Conservation (phyloP, 2,888 invertebrate species). For the Acrobasis suavella region DNA sequence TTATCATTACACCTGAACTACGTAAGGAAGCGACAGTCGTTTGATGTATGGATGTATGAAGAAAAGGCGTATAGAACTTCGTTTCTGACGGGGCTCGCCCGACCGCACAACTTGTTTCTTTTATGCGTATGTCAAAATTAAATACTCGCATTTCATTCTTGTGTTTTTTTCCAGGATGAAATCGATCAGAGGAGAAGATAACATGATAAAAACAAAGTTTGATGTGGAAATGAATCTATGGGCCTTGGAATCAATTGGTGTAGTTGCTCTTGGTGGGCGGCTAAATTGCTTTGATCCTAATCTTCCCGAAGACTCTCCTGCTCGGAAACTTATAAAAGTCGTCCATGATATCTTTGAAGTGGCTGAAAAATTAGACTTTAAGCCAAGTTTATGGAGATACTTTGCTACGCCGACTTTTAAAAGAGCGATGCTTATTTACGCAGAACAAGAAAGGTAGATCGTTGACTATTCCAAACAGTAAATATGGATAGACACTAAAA, state of each 20-base stretch:
- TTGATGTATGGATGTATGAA: no score
- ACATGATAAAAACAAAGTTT: slow-evolving; percentile 77
- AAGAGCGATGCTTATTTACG: slow-evolving; percentile 22
- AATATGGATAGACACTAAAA: no score
- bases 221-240: slow-evolving; percentile 73
- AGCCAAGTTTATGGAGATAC: slow-evolving; percentile 21
- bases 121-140: no score
- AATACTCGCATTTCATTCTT: not conserved
- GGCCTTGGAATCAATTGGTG: slow-evolving; percentile 71
- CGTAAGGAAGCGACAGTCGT: no score
- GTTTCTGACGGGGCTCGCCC: no score
- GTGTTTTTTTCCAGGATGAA: slow-evolving; percentile 54
- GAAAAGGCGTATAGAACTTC: not conserved
- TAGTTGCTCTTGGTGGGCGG: slow-evolving; percentile 38
- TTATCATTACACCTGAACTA: no score
- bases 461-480: no score
- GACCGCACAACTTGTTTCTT: no score
- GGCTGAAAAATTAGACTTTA: slow-evolving; percentile 21
- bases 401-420: slow-evolving; percentile 20
- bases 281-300: slow-evolving; percentile 33
- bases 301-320: slow-evolving; percentile 29
- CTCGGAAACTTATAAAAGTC: slow-evolving; percentile 24
- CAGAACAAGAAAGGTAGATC: slow-evolving; percentile 21
- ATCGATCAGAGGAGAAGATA: slow-evolving; percentile 58
- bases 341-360: slow-evolving; percentile 16